phyloP scores from a whole-genome alignment of 2,113 vertebrate species.

The Neogale vison region DNA sequence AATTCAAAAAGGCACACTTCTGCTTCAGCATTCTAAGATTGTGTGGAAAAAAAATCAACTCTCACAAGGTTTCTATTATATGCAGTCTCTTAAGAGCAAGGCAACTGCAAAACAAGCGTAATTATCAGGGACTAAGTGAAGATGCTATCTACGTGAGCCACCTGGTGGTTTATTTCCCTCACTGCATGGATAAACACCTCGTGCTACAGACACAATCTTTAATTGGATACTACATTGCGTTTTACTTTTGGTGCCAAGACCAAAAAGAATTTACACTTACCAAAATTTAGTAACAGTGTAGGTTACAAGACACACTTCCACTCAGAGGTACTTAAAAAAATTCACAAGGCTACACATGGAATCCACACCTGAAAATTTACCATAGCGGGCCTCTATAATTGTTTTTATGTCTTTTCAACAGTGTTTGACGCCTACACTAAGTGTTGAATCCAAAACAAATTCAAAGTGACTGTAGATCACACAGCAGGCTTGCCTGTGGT shows the following conservation, averaged over 20 bases:
- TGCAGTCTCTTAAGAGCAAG: background rate
- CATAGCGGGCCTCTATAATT: background rate
- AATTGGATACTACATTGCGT: background rate
- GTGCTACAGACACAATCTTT: background rate
- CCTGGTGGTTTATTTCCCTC: conserved; percentile 66
- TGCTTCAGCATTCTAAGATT: background rate
- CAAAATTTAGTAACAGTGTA: background rate
- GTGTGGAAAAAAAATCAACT: background rate
- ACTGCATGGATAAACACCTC: conserved; percentile 39
- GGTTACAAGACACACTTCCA: background rate
- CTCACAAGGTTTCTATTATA: background rate
- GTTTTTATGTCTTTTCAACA: conserved; percentile 17
- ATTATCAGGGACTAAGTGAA: fast-evolving
- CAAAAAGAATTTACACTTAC: background rate
- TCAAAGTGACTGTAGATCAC: background rate
- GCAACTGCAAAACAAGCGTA: fast-evolving
- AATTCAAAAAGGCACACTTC: background rate
- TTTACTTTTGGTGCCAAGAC: background rate
- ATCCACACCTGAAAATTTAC: background rate
- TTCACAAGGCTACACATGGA: background rate
- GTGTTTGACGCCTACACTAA: background rate
- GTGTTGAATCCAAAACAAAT: conserved; percentile 35
- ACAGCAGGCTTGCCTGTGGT: background rate
- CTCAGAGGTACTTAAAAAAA: background rate
- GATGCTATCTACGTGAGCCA: conserved; percentile 74